These are phyloP conservation scores for Apamea anceps DNA, from an alignment of 2,888 invertebrate genomes.

Conservation along the genomic window DNA sequence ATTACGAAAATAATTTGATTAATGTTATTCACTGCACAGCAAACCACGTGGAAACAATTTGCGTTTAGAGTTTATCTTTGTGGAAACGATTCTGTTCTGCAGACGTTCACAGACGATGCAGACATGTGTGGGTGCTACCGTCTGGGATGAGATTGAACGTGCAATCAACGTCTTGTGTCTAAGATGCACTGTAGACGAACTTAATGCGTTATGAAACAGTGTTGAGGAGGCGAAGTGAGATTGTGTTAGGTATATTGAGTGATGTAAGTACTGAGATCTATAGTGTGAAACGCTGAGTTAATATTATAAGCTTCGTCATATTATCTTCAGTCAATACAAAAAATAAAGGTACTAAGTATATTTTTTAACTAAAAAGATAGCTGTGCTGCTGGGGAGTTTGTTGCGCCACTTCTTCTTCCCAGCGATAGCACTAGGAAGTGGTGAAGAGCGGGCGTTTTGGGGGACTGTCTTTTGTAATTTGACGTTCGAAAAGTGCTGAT, in stretches of 20 bases:
- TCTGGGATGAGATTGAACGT: conserved; percentile 35
- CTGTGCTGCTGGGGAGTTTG: too few relatives aligned
- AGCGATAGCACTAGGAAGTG: too few relatives aligned
- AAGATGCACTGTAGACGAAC: conserved; percentile 28
- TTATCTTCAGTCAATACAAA: not conserved
- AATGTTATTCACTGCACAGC: conserved; percentile 7
- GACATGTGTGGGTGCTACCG: conserved; percentile 6
- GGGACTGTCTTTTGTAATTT: too few relatives aligned
- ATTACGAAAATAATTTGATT: not conserved
- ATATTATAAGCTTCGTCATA: not conserved
- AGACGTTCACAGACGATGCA: conserved; percentile 19
- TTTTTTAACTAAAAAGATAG: too few relatives aligned
- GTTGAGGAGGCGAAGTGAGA: not conserved
- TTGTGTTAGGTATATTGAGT: not conserved
- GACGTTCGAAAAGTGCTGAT: too few relatives aligned
- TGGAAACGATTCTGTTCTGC: conserved; percentile 33
- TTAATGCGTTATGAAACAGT: conserved; percentile 17
- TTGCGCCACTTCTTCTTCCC: too few relatives aligned
- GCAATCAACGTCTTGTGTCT: conserved; percentile 32
- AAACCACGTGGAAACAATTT: conserved; percentile 25
- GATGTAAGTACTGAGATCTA: not conserved
- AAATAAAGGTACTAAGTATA: not conserved
- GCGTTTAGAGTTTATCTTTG: conserved; percentile 24
- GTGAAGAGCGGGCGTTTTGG: too few relatives aligned
- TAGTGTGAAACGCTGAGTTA: not conserved